These are phyloP conservation scores for Threskiornis aethiopicus DNA, from an alignment of 2,797 vertebrate species.

Conservation along the genomic window DNA sequence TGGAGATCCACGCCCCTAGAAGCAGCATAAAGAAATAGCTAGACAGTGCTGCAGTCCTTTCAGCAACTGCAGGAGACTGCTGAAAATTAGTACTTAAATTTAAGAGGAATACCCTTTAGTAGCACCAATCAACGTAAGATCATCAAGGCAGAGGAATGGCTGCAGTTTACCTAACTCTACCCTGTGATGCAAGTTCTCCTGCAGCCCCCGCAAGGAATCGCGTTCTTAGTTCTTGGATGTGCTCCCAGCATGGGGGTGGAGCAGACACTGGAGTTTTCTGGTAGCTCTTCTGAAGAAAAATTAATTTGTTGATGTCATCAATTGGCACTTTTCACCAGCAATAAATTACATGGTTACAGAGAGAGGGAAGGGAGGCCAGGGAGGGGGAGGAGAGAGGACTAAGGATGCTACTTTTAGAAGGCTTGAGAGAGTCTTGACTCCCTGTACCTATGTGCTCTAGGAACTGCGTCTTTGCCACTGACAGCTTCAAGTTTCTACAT, in stretches of 20 bases:
- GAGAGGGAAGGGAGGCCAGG: not conserved
- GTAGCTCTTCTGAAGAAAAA: conserved; percentile 13
- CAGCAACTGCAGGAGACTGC: not conserved
- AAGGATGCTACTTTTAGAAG: not conserved
- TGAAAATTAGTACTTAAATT: not conserved
- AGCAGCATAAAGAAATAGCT: not conserved
- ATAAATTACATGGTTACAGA: not conserved
- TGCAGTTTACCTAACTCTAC: not conserved
- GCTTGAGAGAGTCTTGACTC: not conserved
- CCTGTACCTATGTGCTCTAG: not conserved
- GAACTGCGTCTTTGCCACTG: not conserved
- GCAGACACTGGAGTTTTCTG: not conserved
- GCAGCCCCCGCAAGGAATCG: not conserved
- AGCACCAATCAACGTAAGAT: not conserved
- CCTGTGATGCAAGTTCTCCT: not conserved
- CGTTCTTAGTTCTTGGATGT: not conserved
- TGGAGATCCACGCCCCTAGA: not conserved
- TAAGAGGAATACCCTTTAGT: not conserved
- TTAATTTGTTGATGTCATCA: conserved; percentile 37
- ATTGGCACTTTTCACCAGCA: not conserved
- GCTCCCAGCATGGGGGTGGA: not conserved
- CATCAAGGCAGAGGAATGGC: not conserved
- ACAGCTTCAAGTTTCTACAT: not conserved
- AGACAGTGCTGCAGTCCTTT: not conserved
- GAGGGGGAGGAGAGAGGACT: not conserved